Base-by-base conservation (phyloP, 1,140 invertebrate genomes). In the Dinoponera quadriceps region DNA sequence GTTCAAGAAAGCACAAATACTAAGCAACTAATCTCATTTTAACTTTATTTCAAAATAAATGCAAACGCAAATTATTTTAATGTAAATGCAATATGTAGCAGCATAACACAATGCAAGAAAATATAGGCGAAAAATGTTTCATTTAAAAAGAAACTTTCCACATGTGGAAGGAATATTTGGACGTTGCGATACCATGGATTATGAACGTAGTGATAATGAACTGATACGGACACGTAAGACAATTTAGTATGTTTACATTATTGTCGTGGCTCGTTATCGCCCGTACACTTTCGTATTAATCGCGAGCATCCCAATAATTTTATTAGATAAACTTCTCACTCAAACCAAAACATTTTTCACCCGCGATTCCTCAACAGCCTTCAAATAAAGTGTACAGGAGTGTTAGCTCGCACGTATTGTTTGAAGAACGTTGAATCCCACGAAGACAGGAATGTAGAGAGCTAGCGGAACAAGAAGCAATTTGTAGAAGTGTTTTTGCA, bases 191-290 rank as follows among this genome's bases (percentile, higher is more conserved):
- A 29, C 54, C 54, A 71, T 25, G 2, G 18, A 54, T n/a, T n/a
- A n/a, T 18, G 20, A 22, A 66, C 1, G 51, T 27, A 33, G 27
- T 51, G 18, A 69, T 3, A 20, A 69, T 29, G 16, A 71, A 55
- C 14, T 71, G 68, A 71, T 60, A 44, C 18, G 3, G 25, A 22
- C 27, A 44, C 0, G 7, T 44, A 55, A 33, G 29, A 16, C 13
- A 13, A 9, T 44, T 9, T 49, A 60, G 33, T 9, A 73, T 73
- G 16, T 73, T 73, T 59, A 73, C 33, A 11, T 73, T 73, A 60
- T 73, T 59, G 60, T 73, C 71, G 3, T 29, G 20, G 49, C 25
- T 68, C 16, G 25, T 2, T 59, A 48, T 25, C n/a, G 5, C 2
- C 20, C 25, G n/a, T 44, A 11, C 25, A 16, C 27, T 18, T 73